Evolutionary conservation across 2,797 vertebrate genomes (phyloP).

Genomic region (Vespertilio murinus): DNA sequence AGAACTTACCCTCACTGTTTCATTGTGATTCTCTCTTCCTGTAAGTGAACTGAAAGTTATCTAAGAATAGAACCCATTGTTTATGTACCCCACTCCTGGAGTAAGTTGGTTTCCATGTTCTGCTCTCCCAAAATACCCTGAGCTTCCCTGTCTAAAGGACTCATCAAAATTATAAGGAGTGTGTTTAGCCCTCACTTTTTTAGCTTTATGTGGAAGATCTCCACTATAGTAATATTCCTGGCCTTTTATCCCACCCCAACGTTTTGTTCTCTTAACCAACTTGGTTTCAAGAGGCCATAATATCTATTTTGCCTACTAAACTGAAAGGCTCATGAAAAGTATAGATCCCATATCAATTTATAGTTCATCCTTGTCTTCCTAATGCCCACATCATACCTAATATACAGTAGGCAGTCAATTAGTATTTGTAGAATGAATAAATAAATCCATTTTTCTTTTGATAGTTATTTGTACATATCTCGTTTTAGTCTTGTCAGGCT

Average conservation of each 20-base stretch:
- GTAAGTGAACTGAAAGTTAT: neutral
- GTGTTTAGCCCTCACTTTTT: neutral
- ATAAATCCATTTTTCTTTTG: neutral
- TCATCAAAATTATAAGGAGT: neutral
- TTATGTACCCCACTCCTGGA: neutral
- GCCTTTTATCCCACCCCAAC: neutral
- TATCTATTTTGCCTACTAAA: neutral
- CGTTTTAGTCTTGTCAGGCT: neutral
- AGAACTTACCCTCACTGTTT: neutral
- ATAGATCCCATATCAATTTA: neutral
- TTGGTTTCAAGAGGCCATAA: neutral
- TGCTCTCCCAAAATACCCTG: neutral
- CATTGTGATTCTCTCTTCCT: neutral
- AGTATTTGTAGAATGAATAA: neutral
- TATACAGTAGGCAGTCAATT: neutral
- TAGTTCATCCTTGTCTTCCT: neutral
- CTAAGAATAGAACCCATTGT: neutral
- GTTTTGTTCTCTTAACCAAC: neutral
- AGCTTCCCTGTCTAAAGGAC: neutral
- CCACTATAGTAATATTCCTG: neutral
- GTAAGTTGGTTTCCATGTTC: neutral
- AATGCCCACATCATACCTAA: neutral
- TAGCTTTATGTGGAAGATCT: neutral
- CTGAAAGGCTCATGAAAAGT: neutral
- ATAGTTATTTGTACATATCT: neutral